Conservation (phyloP, 2,113 vertebrate genomes). For the Holacanthus passer region DNA sequence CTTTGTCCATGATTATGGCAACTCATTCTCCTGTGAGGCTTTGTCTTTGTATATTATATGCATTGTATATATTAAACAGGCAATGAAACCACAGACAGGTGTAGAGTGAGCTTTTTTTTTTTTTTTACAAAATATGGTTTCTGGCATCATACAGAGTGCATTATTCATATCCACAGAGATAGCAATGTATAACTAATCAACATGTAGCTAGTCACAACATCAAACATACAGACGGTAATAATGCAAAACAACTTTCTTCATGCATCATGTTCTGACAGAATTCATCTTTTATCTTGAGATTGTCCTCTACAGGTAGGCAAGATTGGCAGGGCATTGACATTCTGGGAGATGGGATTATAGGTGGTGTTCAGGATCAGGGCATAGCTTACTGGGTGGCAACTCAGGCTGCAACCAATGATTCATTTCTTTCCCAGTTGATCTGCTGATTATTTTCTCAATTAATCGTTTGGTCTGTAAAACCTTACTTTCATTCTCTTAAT, state of each 20-base stretch:
- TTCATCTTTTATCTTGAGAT: neutral
- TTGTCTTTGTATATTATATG: neutral
- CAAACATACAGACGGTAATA: conserved; percentile 33
- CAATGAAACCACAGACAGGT: neutral
- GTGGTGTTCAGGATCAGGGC: neutral
- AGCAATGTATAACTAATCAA: neutral
- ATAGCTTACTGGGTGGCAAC: neutral
- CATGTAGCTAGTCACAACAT: neutral
- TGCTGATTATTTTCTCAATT: neutral
- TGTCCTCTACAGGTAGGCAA: neutral
- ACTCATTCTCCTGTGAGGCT: too few species aligned
- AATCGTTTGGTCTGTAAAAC: neutral
- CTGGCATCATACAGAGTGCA: conserved; percentile 46
- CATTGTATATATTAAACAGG: conserved; percentile 14
- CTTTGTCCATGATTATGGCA: neutral
- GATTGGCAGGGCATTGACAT: neutral
- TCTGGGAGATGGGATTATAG: neutral
- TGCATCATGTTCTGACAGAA: conserved; percentile 27
- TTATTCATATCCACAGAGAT: conserved; percentile 10
- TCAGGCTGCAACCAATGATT: neutral
- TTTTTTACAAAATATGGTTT: conserved; percentile 56
- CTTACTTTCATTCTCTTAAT: too few species aligned
- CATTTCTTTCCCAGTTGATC: neutral
- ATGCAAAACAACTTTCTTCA: conserved; percentile 47
- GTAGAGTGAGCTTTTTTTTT: conserved; percentile 23